A percentile compares a stretch with the other conserved stretches of the same genome.
phyloP scores from a whole-genome alignment of 2,888 invertebrate species.

The Oscheius sp. region DNA sequence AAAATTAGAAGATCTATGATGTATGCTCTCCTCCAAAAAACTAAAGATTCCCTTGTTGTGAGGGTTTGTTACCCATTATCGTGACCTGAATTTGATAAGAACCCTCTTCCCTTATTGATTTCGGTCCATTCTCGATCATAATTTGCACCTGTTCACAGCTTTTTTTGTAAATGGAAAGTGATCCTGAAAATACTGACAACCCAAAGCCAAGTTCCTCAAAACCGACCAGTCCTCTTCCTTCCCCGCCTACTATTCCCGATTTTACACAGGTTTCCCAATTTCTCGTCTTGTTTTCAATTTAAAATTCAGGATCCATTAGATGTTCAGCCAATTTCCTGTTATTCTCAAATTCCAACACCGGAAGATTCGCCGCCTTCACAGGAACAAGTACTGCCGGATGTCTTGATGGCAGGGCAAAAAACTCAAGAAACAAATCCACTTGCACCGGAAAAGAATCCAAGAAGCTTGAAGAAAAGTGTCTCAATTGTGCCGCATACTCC shows the following conservation, averaged over 20 bases:
- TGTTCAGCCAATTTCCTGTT: conserved; percentile 17
- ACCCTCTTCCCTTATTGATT: neutral
- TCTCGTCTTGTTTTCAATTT: neutral
- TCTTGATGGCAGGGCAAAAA: neutral
- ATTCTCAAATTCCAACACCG: conserved; percentile 38
- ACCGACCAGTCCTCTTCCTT: neutral
- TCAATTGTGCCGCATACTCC: conserved; percentile 26
- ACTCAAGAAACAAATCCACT: neutral
- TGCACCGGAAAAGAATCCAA: neutral
- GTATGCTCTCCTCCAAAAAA: too few relatives aligned
- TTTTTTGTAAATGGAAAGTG: neutral
- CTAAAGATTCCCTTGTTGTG: too few relatives aligned
- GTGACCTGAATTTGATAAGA: conserved; percentile 26
- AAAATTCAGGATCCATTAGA: conserved; percentile 33
- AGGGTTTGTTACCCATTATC: too few relatives aligned
- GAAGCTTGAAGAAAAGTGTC: conserved; percentile 30
- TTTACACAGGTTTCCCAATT: conserved; percentile 12
- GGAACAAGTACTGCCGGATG: too few relatives aligned
- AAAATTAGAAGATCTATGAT: too few relatives aligned
- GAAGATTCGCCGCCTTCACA: conserved; percentile 4
- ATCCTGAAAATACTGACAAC: neutral
- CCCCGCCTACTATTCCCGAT: neutral
- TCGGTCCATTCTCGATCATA: too few relatives aligned
- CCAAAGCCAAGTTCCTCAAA: neutral
- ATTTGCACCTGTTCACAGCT: neutral